These are phyloP conservation scores for Danaus plexippus DNA, from an alignment of 1,140 invertebrate genomes.

Conservation along the genomic window DNA sequence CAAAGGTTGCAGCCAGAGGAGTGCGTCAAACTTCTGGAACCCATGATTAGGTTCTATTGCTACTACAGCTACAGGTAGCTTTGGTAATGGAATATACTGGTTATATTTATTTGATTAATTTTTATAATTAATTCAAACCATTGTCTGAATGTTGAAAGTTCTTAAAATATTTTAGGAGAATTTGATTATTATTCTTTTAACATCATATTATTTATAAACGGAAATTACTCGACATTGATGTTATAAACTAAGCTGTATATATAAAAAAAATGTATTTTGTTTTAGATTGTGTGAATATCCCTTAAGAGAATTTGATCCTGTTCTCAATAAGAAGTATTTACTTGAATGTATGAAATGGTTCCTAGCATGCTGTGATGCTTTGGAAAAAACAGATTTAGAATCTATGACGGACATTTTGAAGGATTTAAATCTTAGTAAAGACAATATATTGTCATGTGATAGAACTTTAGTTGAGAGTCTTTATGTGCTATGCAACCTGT, in stretches of 20 bases:
- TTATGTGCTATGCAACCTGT: conserved; percentile 74
- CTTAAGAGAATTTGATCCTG: conserved; percentile 71
- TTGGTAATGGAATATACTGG: too few relatives aligned
- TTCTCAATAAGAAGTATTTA: conserved; percentile 75
- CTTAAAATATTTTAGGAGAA: too few relatives aligned
- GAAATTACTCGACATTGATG: neutral
- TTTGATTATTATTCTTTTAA: too few relatives aligned
- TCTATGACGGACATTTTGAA: conserved; percentile 17
- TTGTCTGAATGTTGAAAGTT: too few relatives aligned
- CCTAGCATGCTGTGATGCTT: conserved; percentile 71
- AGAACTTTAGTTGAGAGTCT: conserved; percentile 67
- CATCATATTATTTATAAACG: too few relatives aligned
- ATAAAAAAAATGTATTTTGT: conserved; percentile 1
- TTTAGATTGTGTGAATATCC: conserved; percentile 67
- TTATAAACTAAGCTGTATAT: neutral
- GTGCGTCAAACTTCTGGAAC: conserved; percentile 76
- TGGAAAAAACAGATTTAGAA: conserved; percentile 21
- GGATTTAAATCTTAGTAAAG: conserved; percentile 25
- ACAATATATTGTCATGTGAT: conserved; percentile 30
- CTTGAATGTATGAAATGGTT: conserved; percentile 75
- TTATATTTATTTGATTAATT: too few relatives aligned
- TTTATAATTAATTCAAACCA: too few relatives aligned
- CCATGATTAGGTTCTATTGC: conserved; percentile 79
- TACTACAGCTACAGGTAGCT: conserved; percentile 78
- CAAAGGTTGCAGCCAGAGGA: conserved; percentile 74